These are phyloP conservation scores for Diorhabda elongata DNA, from an alignment of 1,140 invertebrate species.

Conservation along the genomic window DNA sequence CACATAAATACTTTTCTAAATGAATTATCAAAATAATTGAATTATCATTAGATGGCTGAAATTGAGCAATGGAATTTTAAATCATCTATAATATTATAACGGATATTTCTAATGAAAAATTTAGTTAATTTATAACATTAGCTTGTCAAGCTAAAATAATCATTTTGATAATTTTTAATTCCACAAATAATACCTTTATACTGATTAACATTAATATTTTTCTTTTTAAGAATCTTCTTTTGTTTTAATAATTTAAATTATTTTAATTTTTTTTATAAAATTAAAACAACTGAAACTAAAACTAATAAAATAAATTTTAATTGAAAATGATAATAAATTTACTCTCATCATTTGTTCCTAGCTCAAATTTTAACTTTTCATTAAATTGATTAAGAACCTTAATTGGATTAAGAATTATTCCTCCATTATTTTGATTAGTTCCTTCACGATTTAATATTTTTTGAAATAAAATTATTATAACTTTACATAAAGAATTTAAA, in stretches of 20 bases:
- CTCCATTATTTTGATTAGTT: conserved; percentile 49
- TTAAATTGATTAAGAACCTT: conserved; percentile 55
- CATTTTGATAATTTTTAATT: conserved; percentile 53
- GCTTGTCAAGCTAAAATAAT: conserved; percentile 56
- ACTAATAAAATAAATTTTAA: conserved; percentile 43
- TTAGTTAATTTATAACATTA: conserved; percentile 53
- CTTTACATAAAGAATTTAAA: conserved; percentile 53
- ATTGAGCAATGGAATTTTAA: conserved; percentile 58
- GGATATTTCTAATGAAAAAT: no score
- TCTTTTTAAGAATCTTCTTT: conserved; percentile 50
- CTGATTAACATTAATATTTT: conserved; percentile 51
- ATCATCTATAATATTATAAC: conserved; percentile 46
- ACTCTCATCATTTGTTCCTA: conserved; percentile 55
- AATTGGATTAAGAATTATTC: conserved; percentile 47
- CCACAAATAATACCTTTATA: conserved; percentile 53
- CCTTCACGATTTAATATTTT: conserved; percentile 49
- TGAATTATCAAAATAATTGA: conserved; percentile 52
- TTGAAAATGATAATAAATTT: conserved; percentile 56
- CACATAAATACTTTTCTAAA: conserved; percentile 53
- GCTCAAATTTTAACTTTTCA: conserved; percentile 47
- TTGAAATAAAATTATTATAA: conserved; percentile 48
- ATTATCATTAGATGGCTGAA: conserved; percentile 60
- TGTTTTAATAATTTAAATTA: conserved; percentile 51
- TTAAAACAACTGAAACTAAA: conserved; percentile 30
- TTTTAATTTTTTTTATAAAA: conserved; percentile 44